These are phyloP conservation scores for Sycophila sp. DNA, from an alignment of 1,140 invertebrate genomes.

Conservation along the genomic window DNA sequence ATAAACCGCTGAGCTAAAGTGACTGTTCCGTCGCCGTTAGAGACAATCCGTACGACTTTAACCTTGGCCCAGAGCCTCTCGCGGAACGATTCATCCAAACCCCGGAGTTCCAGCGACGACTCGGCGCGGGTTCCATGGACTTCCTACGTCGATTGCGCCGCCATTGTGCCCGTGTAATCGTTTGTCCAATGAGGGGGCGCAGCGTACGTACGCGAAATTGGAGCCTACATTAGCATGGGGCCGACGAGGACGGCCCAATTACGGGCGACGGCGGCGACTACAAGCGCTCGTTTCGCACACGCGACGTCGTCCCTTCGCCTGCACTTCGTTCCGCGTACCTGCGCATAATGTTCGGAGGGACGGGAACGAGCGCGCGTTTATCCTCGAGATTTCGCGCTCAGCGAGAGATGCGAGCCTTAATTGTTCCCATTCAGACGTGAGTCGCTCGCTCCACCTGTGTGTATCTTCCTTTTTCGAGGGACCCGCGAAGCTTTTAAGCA, in stretches of 20 bases:
- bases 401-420: background rate
- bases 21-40: no score
- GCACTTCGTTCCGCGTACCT: background rate
- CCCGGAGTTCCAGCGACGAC: no score
- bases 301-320: background rate
- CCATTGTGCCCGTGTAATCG: constrained; percentile 3
- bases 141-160: no score
- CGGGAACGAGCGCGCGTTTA: background rate
- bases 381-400: background rate
- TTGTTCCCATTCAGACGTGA: background rate
- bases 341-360: background rate
- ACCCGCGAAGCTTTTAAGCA: no score
- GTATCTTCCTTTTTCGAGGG: no score
- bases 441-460: no score
- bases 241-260: background rate
- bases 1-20: no score
- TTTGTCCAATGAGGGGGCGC: background rate
- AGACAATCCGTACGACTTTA: no score
- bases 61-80: no score
- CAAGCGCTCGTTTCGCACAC: constrained; percentile 12
- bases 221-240: background rate
- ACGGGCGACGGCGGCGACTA: background rate
- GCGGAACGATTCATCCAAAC: no score
- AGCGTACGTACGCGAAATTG: background rate
- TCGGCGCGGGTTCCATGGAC: no score